These are phyloP conservation scores for Orthosia cruda DNA, from an alignment of 2,888 invertebrate genomes.

Conservation along the genomic window DNA sequence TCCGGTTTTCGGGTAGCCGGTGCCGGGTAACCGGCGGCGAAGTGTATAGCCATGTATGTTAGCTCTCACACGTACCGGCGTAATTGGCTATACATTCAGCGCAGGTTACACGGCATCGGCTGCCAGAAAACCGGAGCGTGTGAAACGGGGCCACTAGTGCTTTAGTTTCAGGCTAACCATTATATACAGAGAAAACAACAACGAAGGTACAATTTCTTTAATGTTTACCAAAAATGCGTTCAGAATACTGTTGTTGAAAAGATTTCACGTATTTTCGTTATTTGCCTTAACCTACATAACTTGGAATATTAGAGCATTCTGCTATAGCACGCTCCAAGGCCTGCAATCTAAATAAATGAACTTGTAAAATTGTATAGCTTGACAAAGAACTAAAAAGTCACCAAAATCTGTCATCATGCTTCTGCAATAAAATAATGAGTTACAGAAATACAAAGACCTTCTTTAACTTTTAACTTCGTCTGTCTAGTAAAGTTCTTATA, in stretches of 20 bases:
- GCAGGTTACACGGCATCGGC: too few species aligned
- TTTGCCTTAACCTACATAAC: slow-evolving; percentile 52
- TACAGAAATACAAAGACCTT: slow-evolving; percentile 21
- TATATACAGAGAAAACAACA: slow-evolving; percentile 56
- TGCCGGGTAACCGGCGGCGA: too few species aligned
- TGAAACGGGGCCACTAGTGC: too few species aligned
- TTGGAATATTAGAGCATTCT: slow-evolving; percentile 55
- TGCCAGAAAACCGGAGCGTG: too few species aligned
- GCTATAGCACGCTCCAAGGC: slow-evolving; percentile 5
- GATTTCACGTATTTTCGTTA: slow-evolving; percentile 37
- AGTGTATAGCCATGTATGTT: too few species aligned
- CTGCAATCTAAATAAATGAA: slow-evolving; percentile 15
- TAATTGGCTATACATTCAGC: too few species aligned
- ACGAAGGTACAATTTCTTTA: slow-evolving; percentile 53
- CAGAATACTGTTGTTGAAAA: slow-evolving; percentile 39
- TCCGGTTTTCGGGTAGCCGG: too few species aligned
- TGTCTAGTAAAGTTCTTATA: slow-evolving; percentile 46
- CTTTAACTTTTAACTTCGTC: slow-evolving; percentile 11
- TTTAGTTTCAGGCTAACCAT: too few species aligned
- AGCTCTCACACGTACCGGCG: too few species aligned
- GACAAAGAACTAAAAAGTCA: slow-evolving; percentile 29
- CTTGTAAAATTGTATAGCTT: slow-evolving; percentile 15
- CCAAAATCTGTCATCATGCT: neutral
- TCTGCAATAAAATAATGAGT: slow-evolving; percentile 20
- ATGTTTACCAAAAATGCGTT: slow-evolving; percentile 48